phyloP scores from a whole-genome alignment of 2,797 vertebrate genomes.

The Brachyalestes nurse region DNA sequence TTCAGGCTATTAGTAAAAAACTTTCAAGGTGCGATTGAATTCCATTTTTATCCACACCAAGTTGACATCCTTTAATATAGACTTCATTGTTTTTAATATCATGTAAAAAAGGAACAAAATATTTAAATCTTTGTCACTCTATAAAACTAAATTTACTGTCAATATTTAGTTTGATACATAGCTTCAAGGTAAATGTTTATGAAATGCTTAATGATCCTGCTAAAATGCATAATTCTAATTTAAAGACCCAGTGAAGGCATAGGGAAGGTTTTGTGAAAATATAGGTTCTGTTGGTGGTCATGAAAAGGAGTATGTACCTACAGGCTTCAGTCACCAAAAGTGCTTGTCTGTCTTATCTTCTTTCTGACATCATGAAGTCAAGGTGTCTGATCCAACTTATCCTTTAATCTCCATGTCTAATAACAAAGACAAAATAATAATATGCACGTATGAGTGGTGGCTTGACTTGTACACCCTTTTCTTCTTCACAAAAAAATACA shows the following conservation, averaged over 20 bases:
- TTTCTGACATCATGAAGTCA: background rate
- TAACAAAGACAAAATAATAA: background rate
- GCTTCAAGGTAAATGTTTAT: background rate
- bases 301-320: background rate
- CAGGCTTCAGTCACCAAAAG: background rate
- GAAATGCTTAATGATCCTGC: background rate
- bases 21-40: constrained; percentile 56
- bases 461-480: background rate
- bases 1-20: constrained; percentile 22
- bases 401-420: background rate
- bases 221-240: background rate
- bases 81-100: background rate
- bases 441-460: background rate
- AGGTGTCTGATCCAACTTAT: background rate
- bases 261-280: background rate
- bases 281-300: background rate
- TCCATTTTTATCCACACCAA: constrained; percentile 48
- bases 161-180: background rate
- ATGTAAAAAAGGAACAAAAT: background rate
- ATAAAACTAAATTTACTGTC: background rate
- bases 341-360: background rate
- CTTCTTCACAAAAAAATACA: background rate
- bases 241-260: background rate
- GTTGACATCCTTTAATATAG: too few relatives aligned
- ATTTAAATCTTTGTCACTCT: background rate